Conservation (phyloP, 2,797 vertebrate species). For the Hafferia zeledoni region DNA sequence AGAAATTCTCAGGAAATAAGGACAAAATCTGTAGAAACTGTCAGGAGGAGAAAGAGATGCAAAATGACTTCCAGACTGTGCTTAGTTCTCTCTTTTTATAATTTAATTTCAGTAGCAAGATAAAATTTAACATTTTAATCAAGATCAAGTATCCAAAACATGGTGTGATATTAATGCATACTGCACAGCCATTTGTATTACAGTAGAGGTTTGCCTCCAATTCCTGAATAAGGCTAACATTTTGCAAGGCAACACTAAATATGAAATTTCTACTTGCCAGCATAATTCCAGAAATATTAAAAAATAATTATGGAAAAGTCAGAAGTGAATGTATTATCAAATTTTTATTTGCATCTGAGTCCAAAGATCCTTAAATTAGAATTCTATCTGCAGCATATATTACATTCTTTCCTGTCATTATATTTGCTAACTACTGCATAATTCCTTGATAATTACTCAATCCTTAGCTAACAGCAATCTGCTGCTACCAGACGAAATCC, state of each 20-base stretch:
- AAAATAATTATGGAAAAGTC: conserved; percentile 26
- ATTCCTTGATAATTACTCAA: conserved; percentile 45
- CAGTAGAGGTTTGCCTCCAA: not conserved
- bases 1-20: not conserved
- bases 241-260: not conserved
- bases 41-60: not conserved
- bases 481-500: not conserved
- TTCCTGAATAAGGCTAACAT: not conserved
- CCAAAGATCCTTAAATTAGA: conserved; percentile 34
- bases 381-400: not conserved
- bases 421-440: conserved; percentile 31
- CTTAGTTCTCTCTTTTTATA: not conserved
- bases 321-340: not conserved
- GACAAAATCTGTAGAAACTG: not conserved
- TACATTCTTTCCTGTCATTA: not conserved
- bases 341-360: not conserved
- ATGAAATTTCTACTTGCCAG: not conserved
- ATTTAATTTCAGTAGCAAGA: not conserved
- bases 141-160: not conserved
- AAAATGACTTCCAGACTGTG: not conserved
- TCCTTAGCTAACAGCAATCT: conserved; percentile 25
- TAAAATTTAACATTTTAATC: conserved; percentile 7
- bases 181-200: not conserved
- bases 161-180: not conserved
- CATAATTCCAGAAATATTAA: not conserved